phyloP scores from a whole-genome alignment of 2,113 vertebrate genomes.

The Opisthocomus hoazin region DNA sequence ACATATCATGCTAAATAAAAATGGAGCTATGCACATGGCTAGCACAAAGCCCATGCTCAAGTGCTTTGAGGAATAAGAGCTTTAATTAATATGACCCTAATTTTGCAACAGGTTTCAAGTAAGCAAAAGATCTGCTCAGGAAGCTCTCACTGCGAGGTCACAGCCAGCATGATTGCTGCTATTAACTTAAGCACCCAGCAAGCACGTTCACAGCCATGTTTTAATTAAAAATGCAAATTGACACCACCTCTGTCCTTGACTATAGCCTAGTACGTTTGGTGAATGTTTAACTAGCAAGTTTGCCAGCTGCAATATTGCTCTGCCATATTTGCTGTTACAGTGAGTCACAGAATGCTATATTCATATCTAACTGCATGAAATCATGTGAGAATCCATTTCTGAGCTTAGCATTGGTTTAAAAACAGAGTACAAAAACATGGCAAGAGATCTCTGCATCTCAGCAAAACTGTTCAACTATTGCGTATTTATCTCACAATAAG shows the following conservation, averaged over 20 bases:
- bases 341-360: background rate
- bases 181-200: background rate
- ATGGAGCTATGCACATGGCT: background rate
- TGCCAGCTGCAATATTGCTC: background rate
- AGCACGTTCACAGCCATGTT: background rate
- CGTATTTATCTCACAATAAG: background rate
- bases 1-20: background rate
- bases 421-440: background rate
- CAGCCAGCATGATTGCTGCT: background rate
- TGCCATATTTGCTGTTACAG: background rate
- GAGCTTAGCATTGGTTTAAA: background rate
- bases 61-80: background rate
- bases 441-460: background rate
- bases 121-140: background rate
- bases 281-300: background rate
- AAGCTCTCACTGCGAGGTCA: background rate
- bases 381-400: background rate
- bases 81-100: fast-evolving
- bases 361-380: background rate
- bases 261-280: background rate
- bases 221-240: background rate
- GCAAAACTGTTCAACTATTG: background rate
- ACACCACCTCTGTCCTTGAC: background rate
- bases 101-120: background rate
- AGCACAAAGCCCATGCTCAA: background rate